Percentiles rank a stretch among this genome's conserved stretches.
Conservation (phyloP, 2,797 vertebrate genomes). For the Coreius guichenoti region DNA sequence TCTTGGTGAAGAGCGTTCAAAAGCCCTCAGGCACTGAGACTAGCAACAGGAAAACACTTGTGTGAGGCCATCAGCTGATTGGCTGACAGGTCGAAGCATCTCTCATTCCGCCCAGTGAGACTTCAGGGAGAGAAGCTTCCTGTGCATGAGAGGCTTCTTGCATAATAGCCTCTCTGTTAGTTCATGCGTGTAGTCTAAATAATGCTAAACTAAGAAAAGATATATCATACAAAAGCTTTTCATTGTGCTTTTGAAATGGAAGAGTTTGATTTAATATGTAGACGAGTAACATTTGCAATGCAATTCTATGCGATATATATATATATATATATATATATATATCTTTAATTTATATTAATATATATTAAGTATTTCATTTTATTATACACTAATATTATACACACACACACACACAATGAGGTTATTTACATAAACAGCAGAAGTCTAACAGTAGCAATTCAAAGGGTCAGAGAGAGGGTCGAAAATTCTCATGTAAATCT, state of each 20-base stretch:
- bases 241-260: background rate
- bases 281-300: background rate
- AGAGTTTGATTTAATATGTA: background rate
- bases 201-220: background rate
- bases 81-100: constrained; percentile 55
- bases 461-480: background rate
- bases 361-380: background rate
- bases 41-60: constrained; percentile 53
- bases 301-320: too few relatives aligned
- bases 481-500: constrained; percentile 11
- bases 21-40: constrained; percentile 32
- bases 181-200: background rate
- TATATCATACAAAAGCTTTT: background rate
- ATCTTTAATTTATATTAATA: too few relatives aligned
- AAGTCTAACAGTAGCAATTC: background rate
- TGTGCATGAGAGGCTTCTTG: constrained; percentile 36
- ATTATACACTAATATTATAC: too few relatives aligned
- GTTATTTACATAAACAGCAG: background rate
- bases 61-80: constrained; percentile 53
- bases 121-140: constrained; percentile 52
- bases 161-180: constrained; percentile 32
- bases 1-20: constrained; percentile 33
- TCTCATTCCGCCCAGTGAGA: constrained; percentile 49
- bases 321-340: too few relatives aligned
- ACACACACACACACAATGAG: background rate